These are phyloP conservation scores for Melanotaenia nigrans DNA, from an alignment of 2,797 vertebrate genomes.

Conservation along the genomic window DNA sequence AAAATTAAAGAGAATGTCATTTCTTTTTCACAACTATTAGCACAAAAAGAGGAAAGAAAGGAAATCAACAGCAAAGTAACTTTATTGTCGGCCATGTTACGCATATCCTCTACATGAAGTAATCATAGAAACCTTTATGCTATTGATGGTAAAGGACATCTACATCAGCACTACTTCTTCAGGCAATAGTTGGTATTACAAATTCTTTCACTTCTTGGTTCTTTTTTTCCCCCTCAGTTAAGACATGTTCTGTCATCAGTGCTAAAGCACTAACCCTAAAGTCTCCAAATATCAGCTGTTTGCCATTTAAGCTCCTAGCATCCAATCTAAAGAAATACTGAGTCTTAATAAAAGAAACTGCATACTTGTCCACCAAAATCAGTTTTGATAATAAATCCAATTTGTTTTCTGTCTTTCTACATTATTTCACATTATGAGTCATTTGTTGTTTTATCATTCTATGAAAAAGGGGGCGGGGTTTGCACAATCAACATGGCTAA, in stretches of 20 bases:
- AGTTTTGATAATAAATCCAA: slow-evolving; percentile 46
- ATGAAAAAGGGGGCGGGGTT: slow-evolving; percentile 22
- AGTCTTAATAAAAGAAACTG: slow-evolving; percentile 30
- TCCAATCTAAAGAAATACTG: slow-evolving; percentile 43
- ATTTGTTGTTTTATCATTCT: slow-evolving; percentile 57
- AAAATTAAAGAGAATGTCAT: no score
- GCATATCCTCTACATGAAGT: no score
- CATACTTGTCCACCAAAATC: slow-evolving; percentile 33
- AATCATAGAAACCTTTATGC: background rate
- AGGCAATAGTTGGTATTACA: background rate
- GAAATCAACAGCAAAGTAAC: background rate
- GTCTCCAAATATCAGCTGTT: slow-evolving; percentile 69
- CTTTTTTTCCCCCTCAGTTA: background rate
- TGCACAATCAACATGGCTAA: slow-evolving; percentile 47
- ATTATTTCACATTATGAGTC: slow-evolving; percentile 45
- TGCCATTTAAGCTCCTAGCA: slow-evolving; percentile 58
- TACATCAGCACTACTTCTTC: background rate
- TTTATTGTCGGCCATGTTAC: slow-evolving; percentile 28
- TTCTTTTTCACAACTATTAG: no score
- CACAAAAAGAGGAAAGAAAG: slow-evolving; percentile 3
- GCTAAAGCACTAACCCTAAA: slow-evolving; percentile 37
- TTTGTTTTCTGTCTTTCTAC: slow-evolving; percentile 47
- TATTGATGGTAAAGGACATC: background rate
- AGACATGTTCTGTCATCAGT: slow-evolving; percentile 57
- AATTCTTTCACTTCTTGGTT: slow-evolving; percentile 6